Conservation (phyloP, 2,888 invertebrate genomes). For the Mongoloraphidia duomilia region DNA sequence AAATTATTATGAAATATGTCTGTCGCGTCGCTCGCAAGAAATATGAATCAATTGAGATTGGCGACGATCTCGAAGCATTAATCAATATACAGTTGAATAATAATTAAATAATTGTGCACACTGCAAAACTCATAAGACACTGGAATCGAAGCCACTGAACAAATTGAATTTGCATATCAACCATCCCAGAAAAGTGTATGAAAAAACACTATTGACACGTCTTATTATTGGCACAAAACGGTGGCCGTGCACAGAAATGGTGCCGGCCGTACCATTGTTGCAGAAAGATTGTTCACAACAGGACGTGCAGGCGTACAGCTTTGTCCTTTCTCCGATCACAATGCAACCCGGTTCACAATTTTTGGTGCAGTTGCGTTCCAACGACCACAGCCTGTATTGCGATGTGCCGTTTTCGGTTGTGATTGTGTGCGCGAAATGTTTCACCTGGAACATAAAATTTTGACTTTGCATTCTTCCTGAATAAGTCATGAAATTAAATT, state of each 20-base stretch:
- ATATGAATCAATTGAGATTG: no score
- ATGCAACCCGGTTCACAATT: slow-evolving; percentile 81
- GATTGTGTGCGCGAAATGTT: slow-evolving; percentile 69
- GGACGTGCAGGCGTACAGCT: slow-evolving; percentile 73
- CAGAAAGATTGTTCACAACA: slow-evolving; percentile 69
- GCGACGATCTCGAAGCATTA: no score
- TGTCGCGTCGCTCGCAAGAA: no score
- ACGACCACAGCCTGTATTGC: slow-evolving; percentile 64
- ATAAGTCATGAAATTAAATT: no score
- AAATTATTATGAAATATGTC: no score
- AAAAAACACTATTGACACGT: background rate
- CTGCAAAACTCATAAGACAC: background rate
- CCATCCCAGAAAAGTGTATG: background rate
- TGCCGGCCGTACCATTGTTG: slow-evolving; percentile 49
- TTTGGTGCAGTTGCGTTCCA: slow-evolving; percentile 69
- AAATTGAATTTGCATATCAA: background rate
- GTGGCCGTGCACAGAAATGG: slow-evolving; percentile 2
- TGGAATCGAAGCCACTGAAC: background rate
- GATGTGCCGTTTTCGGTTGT: slow-evolving; percentile 68
- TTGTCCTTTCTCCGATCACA: slow-evolving; percentile 77
- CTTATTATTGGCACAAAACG: background rate
- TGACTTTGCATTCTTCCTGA: no score
- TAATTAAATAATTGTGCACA: background rate
- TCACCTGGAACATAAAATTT: slow-evolving; percentile 39
- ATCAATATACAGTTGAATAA: background rate